Percentiles rank a stretch among this genome's conserved stretches.
These are phyloP conservation scores for Spodoptera litura DNA, from an alignment of 1,140 invertebrate species.

Conservation along the genomic window DNA sequence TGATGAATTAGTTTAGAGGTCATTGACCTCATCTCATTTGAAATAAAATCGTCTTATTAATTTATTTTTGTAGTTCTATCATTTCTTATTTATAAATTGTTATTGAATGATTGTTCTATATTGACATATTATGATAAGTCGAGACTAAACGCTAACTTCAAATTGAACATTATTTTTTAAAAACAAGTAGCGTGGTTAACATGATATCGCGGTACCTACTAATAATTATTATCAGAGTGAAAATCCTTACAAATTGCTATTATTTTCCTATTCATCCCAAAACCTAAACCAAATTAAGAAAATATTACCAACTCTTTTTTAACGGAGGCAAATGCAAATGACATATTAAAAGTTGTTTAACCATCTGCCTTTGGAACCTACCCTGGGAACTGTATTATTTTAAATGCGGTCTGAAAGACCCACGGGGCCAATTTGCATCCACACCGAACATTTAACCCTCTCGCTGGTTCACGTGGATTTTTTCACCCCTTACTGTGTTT, in stretches of 20 bases:
- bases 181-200: too few species aligned
- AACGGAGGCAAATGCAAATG: slow-evolving; percentile 19
- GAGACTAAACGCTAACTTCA: too few species aligned
- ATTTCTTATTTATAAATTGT: too few species aligned
- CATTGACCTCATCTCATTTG: too few species aligned
- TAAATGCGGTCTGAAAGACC: slow-evolving; percentile 52
- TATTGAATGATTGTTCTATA: too few species aligned
- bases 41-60: too few species aligned
- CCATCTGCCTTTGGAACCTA: slow-evolving; percentile 16
- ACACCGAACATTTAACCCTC: slow-evolving; percentile 47
- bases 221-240: too few species aligned
- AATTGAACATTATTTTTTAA: too few species aligned
- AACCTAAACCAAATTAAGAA: slow-evolving; percentile 30
- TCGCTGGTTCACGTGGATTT: slow-evolving; percentile 17
- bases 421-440: slow-evolving; percentile 53
- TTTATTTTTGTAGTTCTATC: too few species aligned
- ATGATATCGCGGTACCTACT: too few species aligned
- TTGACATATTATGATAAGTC: too few species aligned
- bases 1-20: too few species aligned
- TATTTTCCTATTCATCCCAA: slow-evolving; percentile 22
- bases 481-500: slow-evolving; percentile 28
- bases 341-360: slow-evolving; percentile 48
- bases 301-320: slow-evolving; percentile 35
- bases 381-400: slow-evolving; percentile 53
- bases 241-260: slow-evolving; percentile 12